Evolutionary conservation across 2,888 invertebrate genomes (phyloP), one percentile per base, ranked within the genome.

Genomic region (Agrotis clavis): DNA sequence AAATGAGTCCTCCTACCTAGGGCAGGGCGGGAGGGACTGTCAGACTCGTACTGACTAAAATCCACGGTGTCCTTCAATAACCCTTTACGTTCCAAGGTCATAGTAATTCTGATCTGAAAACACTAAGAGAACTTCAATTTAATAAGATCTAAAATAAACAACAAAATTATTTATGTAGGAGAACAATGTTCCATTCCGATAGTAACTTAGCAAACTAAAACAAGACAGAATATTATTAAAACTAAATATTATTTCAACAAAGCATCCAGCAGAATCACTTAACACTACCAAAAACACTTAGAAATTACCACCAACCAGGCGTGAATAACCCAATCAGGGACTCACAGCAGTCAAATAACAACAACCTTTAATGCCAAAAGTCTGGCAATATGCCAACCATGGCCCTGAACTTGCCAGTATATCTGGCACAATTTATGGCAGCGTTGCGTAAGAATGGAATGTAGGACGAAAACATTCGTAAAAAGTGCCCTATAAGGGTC

Each of bases 371-470:
- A 70, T 77, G 80, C 61, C 84, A 71, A 71, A 50, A 68, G 66
- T 62, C 74, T 85, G 85, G 85, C 84, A 73, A 71, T 21, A 45
- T 65, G 84, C 85, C 85, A 85, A 71, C 41, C 35, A 25, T 72
- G 86, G 77, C 73, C 86, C 54, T 86, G 85, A 85, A 80, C 85
- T 85, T 86, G 78, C 69, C 59, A 73, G 56, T 61, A 60, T 67
- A 81, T 63, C 67, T 74, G 68, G 61, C 67, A 72, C 16, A 74
- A 85, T 85, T 84, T 84, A 85, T 85, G 69, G 76, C 71, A 67
- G 50, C 16, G 63, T 84, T 80, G 76, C 80, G 84, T 82, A 86
- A 84, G 81, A 48, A 65, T 41, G 73, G 71, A 66, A 81, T 72
- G 30, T 70, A 77, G 80, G 70, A 70, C 72, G 67, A 82, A 86